These are phyloP conservation scores for Lobophora halterata DNA, from an alignment of 2,888 invertebrate species.

Conservation along the genomic window DNA sequence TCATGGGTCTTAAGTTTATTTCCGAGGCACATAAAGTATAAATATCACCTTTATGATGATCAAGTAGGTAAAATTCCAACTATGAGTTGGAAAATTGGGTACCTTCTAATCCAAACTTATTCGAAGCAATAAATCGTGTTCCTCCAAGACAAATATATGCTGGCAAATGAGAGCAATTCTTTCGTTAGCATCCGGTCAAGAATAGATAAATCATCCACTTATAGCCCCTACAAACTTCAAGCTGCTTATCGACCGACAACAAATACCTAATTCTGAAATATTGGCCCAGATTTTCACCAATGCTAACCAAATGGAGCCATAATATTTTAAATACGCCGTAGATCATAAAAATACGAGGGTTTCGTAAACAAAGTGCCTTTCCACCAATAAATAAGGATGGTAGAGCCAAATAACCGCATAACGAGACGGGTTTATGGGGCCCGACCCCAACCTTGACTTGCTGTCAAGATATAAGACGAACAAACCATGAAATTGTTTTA, in stretches of 20 bases:
- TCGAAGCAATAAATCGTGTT: slow-evolving; percentile 3
- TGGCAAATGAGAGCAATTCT: slow-evolving; percentile 14
- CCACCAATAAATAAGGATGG: slow-evolving; percentile 49
- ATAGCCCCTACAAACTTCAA: slow-evolving; percentile 24
- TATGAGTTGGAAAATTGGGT: too few relatives aligned
- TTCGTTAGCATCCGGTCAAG: slow-evolving; percentile 16
- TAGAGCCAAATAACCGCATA: slow-evolving; percentile 37
- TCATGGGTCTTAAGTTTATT: slow-evolving; percentile 19
- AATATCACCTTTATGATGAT: neutral
- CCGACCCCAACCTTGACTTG: slow-evolving; percentile 30
- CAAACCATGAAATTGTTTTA: slow-evolving; percentile 27
- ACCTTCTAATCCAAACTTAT: slow-evolving; percentile 1
- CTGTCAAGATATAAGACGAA: slow-evolving; percentile 28
- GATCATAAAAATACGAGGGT: slow-evolving; percentile 52
- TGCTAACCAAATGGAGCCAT: slow-evolving; percentile 38
- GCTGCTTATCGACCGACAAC: slow-evolving; percentile 23
- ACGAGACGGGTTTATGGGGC: slow-evolving; percentile 35
- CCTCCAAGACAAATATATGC: slow-evolving; percentile 8
- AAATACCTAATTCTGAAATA: slow-evolving; percentile 29
- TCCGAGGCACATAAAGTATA: neutral
- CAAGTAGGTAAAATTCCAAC: too few relatives aligned
- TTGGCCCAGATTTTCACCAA: slow-evolving; percentile 32
- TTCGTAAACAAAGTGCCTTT: slow-evolving; percentile 49
- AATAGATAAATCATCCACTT: slow-evolving; percentile 29
- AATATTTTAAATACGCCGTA: slow-evolving; percentile 47